A percentile compares a stretch with the other conserved stretches of the same genome.
Conservation (phyloP, 2,797 vertebrate genomes). For the Acanthornis magna region DNA sequence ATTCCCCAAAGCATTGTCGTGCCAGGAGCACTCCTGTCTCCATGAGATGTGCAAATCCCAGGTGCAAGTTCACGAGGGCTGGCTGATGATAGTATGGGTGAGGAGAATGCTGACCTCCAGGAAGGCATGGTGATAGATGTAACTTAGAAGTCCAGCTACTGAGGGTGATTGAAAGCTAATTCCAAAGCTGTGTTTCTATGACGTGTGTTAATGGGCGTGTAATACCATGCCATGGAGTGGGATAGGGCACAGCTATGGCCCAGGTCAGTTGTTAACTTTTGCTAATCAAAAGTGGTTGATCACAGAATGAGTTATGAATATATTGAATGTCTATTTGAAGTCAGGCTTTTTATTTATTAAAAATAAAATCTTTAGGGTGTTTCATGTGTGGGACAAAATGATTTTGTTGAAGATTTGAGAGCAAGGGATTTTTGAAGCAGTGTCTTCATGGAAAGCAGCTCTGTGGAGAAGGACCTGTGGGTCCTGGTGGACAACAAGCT, state of each 20-base stretch:
- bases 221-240: no score
- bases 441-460: not conserved
- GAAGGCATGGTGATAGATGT: fast-evolving
- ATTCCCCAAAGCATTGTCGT: not conserved
- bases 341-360: not conserved
- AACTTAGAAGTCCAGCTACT: not conserved
- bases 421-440: not conserved
- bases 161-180: not conserved
- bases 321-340: not conserved
- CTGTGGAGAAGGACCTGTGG: fast-evolving
- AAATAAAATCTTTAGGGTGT: fast-evolving
- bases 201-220: not conserved
- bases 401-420: not conserved
- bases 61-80: fast-evolving
- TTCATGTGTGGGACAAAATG: not conserved
- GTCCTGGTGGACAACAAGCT: fast-evolving
- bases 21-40: fast-evolving
- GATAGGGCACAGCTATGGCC: not conserved
- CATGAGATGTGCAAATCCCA: fast-evolving
- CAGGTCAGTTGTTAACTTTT: not conserved
- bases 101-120: not conserved
- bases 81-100: no score
- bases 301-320: not conserved
- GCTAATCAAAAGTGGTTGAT: not conserved
- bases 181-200: not conserved